Conservation (phyloP, 92 coral and sea anemone species). For the Anthopleura xanthogrammica region DNA sequence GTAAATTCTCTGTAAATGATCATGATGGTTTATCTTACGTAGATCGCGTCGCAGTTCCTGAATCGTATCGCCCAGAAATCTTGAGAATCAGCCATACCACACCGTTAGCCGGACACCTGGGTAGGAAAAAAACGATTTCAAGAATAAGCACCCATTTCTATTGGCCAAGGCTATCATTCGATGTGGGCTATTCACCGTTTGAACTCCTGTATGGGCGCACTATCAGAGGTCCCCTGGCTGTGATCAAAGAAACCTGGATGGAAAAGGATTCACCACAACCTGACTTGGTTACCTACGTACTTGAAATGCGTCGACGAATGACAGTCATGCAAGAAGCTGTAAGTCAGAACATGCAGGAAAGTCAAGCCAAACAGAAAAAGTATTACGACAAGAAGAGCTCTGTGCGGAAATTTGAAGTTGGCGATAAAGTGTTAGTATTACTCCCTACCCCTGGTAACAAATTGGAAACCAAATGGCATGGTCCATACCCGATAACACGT, state of each 20-base stretch:
- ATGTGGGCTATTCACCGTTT: conserved; percentile 48
- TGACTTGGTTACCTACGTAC: conserved; percentile 13
- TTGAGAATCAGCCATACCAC: conserved; percentile 43
- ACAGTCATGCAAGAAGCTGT: conserved; percentile 29
- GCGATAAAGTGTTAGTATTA: conserved; percentile 29
- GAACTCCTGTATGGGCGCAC: conserved; percentile 38
- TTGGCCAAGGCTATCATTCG: conserved; percentile 47
- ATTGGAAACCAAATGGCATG: conserved; percentile 38
- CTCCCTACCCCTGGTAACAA: conserved; percentile 35
- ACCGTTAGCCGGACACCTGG: conserved; percentile 58
- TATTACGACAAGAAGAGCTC: conserved; percentile 23
- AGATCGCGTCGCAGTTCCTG: conserved; percentile 39
- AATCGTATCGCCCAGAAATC: conserved; percentile 44
- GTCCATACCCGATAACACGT: conserved; percentile 40
- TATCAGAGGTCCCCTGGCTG: conserved; percentile 40
- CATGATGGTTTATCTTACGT: conserved; percentile 1
- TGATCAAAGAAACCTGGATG: conserved; percentile 35
- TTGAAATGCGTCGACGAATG: conserved; percentile 35
- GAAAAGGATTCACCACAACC: conserved; percentile 21
- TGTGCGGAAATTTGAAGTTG: conserved; percentile 17
- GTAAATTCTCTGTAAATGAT: conserved; percentile 3
- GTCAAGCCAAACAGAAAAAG: conserved; percentile 22
- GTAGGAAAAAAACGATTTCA: conserved; percentile 31
- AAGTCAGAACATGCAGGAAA: conserved; percentile 3
- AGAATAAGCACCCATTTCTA: conserved; percentile 42